Evolutionary conservation across 2,113 vertebrate genomes (phyloP), one percentile per base, ranked within the genome.

Genomic region (Scomber colias): DNA sequence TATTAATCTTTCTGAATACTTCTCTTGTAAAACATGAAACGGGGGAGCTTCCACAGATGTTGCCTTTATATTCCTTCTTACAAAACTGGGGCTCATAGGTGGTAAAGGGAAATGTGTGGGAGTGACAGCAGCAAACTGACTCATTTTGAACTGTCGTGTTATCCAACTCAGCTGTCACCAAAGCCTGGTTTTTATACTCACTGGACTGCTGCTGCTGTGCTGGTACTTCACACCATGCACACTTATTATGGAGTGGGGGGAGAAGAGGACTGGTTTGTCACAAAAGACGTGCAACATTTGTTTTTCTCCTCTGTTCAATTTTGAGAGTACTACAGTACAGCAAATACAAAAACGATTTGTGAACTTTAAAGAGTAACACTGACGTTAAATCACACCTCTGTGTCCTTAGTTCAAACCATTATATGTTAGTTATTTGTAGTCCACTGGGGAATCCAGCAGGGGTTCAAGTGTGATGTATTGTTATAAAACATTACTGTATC

Each of bases 11-110:
- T 69, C 57, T 49, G n/a, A 70, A 55, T 66, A 57, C 45, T 40
- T 48, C 31, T 49, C 76, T 67, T 63, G 40, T 83, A 77, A 71
- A 79, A 71, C 16, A 4, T 46, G 40, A 45, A 79, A 54, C 19
- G 2, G 35, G 56, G 56, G 79, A 88, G 55, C 71, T n/a, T 62
- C 62, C 68, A 19, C 91, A 90, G 81, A 89, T 88, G 87, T 81
- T 82, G 61, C 48, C 45, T 73, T 81, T 63, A 44, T 27, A 53
- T 67, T 64, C 14, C 70, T 57, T 51, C 21, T 55, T 59, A 73
- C 81, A 85, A 56, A 68, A 81, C 62, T 56, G 73, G 66, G 31
- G 50, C 75, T 81, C 63, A 19, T 70, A 11, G 1, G 64, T 54
- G 65, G 66, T 88, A 68, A 85, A 84, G 13, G 15, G 17, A 75